Evolutionary conservation across 53 echinoderm and acorn worm genomes (phyloP).

Genomic region (Paelopatides confundens): DNA sequence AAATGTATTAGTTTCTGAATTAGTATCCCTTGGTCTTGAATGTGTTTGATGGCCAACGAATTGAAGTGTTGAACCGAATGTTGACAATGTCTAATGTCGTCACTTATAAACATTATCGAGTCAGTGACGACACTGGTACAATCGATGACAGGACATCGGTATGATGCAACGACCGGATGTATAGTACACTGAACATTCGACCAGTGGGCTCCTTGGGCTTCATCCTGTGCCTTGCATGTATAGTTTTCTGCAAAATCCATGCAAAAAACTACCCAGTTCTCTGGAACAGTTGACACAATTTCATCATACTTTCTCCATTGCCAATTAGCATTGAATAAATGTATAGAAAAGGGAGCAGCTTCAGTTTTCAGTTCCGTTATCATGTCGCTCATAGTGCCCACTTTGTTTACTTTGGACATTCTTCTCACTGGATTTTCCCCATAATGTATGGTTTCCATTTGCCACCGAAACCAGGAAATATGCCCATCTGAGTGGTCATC

Average conservation of each 20-base stretch:
- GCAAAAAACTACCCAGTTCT: conserved; percentile 34
- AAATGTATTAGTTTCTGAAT: background rate
- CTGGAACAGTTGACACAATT: background rate
- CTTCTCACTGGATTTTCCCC: background rate
- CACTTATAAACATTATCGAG: conserved; percentile 30
- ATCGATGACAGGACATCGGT: conserved; percentile 10
- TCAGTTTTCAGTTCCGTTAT: background rate
- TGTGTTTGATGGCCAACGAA: background rate
- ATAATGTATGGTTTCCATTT: background rate
- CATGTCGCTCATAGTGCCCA: background rate
- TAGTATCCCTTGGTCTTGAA: background rate
- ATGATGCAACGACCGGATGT: conserved; percentile 47
- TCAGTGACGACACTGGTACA: conserved; percentile 42
- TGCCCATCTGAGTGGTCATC: no score
- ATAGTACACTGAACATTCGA: conserved; percentile 46
- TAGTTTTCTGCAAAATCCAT: conserved; percentile 56
- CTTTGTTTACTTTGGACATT: background rate
- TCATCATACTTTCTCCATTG: background rate
- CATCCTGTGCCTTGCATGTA: conserved; percentile 51
- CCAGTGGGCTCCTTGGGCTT: conserved; percentile 59
- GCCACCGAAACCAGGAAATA: background rate
- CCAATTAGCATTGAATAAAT: conserved; percentile 2
- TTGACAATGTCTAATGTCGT: conserved; percentile 26
- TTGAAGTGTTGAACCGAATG: conserved; percentile 16
- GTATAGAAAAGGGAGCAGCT: background rate